Percentiles rank a stretch among this genome's conserved stretches.
phyloP scores from a whole-genome alignment of 2,888 invertebrate species.

The Tillus elongatus region DNA sequence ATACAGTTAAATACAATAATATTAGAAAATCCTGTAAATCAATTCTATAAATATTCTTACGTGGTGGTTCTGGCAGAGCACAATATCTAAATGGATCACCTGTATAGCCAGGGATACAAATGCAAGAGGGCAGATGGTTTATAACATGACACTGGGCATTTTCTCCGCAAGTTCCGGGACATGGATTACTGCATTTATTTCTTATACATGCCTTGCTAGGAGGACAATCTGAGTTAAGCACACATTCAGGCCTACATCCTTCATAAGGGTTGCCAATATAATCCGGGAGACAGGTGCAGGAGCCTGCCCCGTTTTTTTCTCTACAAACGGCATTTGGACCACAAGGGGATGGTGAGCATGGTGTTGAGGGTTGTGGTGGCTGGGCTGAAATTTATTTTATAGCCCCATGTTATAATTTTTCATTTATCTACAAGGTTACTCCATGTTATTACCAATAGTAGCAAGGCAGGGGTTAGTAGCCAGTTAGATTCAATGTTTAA shows the following conservation, averaged over 20 bases:
- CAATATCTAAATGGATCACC: slow-evolving; percentile 43
- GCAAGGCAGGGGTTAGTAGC: too few relatives aligned
- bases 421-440: too few relatives aligned
- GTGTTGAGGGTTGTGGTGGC: slow-evolving; percentile 39
- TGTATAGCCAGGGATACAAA: slow-evolving; percentile 59
- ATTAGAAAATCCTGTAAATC: slow-evolving; percentile 4
- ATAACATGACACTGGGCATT: slow-evolving; percentile 67
- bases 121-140: slow-evolving; percentile 63
- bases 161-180: slow-evolving; percentile 67
- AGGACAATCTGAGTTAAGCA: slow-evolving; percentile 61
- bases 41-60: neutral
- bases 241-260: slow-evolving; percentile 66
- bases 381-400: slow-evolving; percentile 15
- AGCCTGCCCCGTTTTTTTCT: slow-evolving; percentile 54
- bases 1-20: neutral
- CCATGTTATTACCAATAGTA: too few relatives aligned
- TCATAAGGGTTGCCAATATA: slow-evolving; percentile 73
- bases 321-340: slow-evolving; percentile 67
- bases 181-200: slow-evolving; percentile 69
- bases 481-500: too few relatives aligned
- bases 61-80: slow-evolving; percentile 19
- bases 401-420: too few relatives aligned
- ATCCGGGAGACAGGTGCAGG: slow-evolving; percentile 61
- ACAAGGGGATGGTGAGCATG: slow-evolving; percentile 68
- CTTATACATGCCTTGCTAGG: slow-evolving; percentile 60